Conservation (phyloP, 2,888 invertebrate species). For the Ochlodes sylvanus region DNA sequence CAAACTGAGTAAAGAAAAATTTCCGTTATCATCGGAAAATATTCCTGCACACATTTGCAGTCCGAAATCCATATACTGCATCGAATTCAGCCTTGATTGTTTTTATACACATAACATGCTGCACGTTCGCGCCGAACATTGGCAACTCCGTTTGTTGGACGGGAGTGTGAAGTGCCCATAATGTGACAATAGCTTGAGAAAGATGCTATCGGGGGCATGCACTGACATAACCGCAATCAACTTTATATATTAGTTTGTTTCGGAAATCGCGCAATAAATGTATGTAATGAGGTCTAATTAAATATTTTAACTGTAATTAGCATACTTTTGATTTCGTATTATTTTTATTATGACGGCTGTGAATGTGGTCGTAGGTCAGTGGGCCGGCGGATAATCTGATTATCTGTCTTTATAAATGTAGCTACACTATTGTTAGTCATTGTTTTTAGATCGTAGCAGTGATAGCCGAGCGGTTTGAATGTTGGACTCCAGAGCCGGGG, state of each 20-base stretch:
- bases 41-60: too few species aligned
- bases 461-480: too few species aligned
- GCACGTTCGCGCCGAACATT: background rate
- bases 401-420: too few species aligned
- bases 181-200: slow-evolving; percentile 30
- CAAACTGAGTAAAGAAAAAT: too few species aligned
- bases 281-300: slow-evolving; percentile 10
- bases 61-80: too few species aligned
- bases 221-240: slow-evolving; percentile 27
- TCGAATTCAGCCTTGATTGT: too few species aligned
- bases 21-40: too few species aligned
- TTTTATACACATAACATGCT: too few species aligned
- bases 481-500: too few species aligned
- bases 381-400: background rate
- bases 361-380: slow-evolving; percentile 2
- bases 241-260: slow-evolving; percentile 18
- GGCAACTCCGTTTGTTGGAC: background rate
- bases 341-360: background rate
- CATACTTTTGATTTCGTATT: slow-evolving; percentile 2
- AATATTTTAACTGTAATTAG: slow-evolving; percentile 2
- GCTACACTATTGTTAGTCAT: too few species aligned
- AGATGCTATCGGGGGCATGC: slow-evolving; percentile 16
- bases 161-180: background rate
- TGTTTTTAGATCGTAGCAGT: too few species aligned
- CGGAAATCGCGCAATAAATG: slow-evolving; percentile 7